Evolutionary conservation across 2,113 vertebrate genomes (phyloP).

Genomic region (Scophthalmus maximus): DNA sequence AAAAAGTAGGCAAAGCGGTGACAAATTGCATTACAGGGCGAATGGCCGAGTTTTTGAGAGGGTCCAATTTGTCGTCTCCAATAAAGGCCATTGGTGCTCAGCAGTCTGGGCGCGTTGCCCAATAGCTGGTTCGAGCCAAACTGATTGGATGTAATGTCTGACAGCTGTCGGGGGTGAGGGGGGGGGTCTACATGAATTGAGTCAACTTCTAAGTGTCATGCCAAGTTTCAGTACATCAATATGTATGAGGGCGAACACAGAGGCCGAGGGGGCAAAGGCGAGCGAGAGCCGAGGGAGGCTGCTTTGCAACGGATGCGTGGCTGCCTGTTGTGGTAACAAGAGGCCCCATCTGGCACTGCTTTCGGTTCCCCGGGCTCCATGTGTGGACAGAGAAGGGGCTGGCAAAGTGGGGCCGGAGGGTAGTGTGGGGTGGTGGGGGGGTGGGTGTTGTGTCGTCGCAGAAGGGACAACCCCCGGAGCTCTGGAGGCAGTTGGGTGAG

Average conservation of each 20-base stretch:
- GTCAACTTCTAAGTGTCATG: constrained; percentile 64
- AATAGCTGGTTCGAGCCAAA: constrained; percentile 66
- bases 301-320: constrained; percentile 61
- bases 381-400: constrained; percentile 47
- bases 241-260: constrained; percentile 65
- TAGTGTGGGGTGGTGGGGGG: background rate
- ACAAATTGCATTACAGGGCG: constrained; percentile 71
- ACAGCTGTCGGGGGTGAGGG: constrained; percentile 82
- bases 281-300: constrained; percentile 25
- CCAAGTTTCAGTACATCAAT: constrained; percentile 76
- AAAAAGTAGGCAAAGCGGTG: constrained; percentile 60
- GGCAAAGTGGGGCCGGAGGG: constrained; percentile 18
- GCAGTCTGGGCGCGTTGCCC: constrained; percentile 73
- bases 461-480: constrained; percentile 53
- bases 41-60: constrained; percentile 67
- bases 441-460: constrained; percentile 32
- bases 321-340: constrained; percentile 69
- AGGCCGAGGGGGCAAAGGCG: constrained; percentile 52
- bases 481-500: constrained; percentile 52
- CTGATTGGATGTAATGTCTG: constrained; percentile 81
- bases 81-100: constrained; percentile 77
- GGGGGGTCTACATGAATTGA: constrained; percentile 52
- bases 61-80: constrained; percentile 79
- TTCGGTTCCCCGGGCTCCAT: constrained; percentile 62
- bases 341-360: constrained; percentile 72